Evolutionary conservation across 2,797 vertebrate genomes (phyloP), one percentile per base, ranked within the genome.

Genomic region (Microcaecilia unicolor): DNA sequence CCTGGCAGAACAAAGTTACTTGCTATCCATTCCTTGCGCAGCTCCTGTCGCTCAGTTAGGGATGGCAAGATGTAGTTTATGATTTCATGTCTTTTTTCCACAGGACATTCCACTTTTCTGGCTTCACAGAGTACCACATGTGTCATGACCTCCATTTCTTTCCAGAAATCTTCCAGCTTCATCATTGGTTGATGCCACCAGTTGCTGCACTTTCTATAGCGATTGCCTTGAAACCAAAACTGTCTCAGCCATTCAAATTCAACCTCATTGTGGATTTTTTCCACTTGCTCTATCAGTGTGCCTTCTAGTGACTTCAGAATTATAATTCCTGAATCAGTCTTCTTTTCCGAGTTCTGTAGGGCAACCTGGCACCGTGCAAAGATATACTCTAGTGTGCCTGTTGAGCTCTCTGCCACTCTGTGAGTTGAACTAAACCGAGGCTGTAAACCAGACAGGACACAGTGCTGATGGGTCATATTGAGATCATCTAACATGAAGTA

Each of bases 191-290:
- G 61, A 45, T 69, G 78, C 93, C 95, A 98, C 90, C 93, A 98
- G 47, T 93, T 88, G 38, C 83, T 92, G 69, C 83, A 97, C 20
- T 86, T 89, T 49, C 72, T 69, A 43, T 90, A 94, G 10, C 93
- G 86, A 51, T 72, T 85, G 46, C 92, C 92, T 83, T 98, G 95
- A 74, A 98, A 98, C 93, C 93, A 97, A 62, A 91, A 98, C 70
- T 98, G 95, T 26, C 93, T 75, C 48, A 98, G 81, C 95, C 95
- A 97, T 55, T 98, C 92, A 44, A 97, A 97, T 68, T 96, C 92
- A 29, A 97, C 91, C 92, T 97, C 93, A 18, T 93, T 97, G 80
- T 98, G 95, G 68, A 92, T 90, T 76, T 94, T 89, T 78, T 97
- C 95, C 47, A 69, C 81, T 74, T 76, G 72, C 52, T 86, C 86